Conservation (phyloP, 2,113 vertebrate species). For the Chloropsis cyanopogon region DNA sequence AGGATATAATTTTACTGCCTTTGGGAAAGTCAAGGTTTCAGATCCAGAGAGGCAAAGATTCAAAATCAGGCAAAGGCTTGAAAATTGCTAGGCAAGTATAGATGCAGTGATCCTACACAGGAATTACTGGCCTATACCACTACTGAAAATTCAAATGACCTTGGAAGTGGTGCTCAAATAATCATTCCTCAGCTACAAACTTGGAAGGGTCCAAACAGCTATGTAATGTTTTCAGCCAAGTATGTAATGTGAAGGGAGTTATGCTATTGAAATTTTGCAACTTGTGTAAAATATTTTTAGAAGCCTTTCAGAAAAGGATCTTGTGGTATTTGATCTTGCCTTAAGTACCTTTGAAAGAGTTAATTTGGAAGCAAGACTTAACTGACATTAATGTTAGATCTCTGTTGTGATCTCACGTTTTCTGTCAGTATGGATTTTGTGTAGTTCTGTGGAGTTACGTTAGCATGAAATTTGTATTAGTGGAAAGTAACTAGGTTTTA, state of each 20-base stretch:
- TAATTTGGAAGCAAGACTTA: neutral
- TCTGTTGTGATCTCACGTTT: neutral
- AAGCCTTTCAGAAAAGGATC: neutral
- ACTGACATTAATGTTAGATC: neutral
- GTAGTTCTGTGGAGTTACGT: neutral
- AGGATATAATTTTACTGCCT: neutral
- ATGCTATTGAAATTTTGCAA: neutral
- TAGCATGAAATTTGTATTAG: neutral
- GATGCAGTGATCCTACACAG: neutral
- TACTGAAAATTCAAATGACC: neutral
- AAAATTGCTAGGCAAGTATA: neutral
- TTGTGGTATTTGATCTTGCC: neutral
- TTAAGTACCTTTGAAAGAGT: neutral
- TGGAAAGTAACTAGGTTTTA: neutral
- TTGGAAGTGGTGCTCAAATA: neutral
- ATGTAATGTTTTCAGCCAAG: neutral
- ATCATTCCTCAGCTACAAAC: neutral
- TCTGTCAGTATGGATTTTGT: neutral
- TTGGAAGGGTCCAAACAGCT: neutral
- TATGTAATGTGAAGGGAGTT: neutral
- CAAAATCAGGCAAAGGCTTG: neutral
- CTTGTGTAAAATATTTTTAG: neutral
- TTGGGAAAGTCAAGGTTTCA: neutral
- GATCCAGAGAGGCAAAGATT: neutral
- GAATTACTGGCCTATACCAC: neutral